These are phyloP conservation scores for Odontocerum albicorne DNA, from an alignment of 2,888 invertebrate species.

Conservation along the genomic window DNA sequence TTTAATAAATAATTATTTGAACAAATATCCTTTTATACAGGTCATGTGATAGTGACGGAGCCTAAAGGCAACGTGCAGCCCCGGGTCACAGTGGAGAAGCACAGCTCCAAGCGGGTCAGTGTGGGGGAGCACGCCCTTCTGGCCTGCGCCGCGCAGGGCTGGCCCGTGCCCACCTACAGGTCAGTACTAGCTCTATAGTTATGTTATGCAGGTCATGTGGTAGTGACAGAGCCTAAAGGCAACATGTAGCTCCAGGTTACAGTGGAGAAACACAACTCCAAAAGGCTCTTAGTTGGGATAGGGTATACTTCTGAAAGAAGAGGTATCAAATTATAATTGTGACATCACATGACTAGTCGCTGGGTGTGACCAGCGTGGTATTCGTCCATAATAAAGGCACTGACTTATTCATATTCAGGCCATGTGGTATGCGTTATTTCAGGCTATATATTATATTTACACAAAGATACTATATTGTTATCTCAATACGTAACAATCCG, in stretches of 20 bases:
- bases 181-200: slow-evolving; percentile 47
- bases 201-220: slow-evolving; percentile 60
- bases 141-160: slow-evolving; percentile 79
- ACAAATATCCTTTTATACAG: slow-evolving; percentile 40
- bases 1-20: background rate
- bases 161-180: slow-evolving; percentile 80
- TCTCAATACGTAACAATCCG: no score
- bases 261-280: slow-evolving; percentile 68
- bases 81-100: slow-evolving; percentile 71
- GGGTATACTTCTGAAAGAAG: no score
- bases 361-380: no score
- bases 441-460: no score
- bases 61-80: slow-evolving; percentile 77
- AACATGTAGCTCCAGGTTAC: slow-evolving; percentile 73
- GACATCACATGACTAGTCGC: no score
- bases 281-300: no score
- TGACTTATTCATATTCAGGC: no score
- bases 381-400: no score
- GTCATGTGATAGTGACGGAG: slow-evolving; percentile 71
- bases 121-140: slow-evolving; percentile 74
- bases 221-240: slow-evolving; percentile 75
- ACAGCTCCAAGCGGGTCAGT: slow-evolving; percentile 66
- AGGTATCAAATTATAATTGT: no score
- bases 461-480: no score
- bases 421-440: no score